Percentiles rank a stretch among this genome's conserved stretches.
Evolutionary conservation across 2,797 vertebrate species (phyloP).

Genomic region (Trachurus trachurus): DNA sequence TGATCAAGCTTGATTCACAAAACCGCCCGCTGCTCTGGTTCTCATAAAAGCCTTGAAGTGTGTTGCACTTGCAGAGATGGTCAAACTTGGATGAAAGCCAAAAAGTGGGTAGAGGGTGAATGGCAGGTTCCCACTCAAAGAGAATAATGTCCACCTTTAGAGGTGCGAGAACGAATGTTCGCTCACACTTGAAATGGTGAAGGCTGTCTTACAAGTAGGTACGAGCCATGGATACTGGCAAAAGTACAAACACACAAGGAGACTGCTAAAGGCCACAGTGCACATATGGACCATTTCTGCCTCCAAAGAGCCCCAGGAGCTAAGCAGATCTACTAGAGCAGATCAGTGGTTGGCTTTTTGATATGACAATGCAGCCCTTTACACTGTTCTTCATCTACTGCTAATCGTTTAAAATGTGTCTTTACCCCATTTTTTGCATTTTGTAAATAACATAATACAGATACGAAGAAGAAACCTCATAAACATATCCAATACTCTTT

Average conservation of each 20-base stretch:
- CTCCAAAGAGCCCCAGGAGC: neutral
- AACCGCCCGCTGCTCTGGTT: constrained; percentile 24
- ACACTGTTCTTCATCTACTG: neutral
- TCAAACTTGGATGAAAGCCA: constrained; percentile 55
- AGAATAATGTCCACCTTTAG: constrained; percentile 30
- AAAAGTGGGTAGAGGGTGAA: constrained; percentile 55
- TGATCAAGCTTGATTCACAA: constrained; percentile 51
- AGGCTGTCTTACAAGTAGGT: constrained; percentile 19
- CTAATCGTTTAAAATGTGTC: neutral
- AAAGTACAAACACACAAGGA: neutral
- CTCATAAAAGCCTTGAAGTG: constrained; percentile 34
- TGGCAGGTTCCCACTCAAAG: constrained; percentile 42
- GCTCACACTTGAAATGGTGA: constrained; percentile 29
- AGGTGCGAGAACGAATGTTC: constrained; percentile 25
- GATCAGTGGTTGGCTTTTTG: neutral
- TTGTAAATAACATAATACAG: neutral
- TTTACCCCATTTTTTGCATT: neutral
- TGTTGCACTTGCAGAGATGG: constrained; percentile 50
- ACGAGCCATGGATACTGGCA: neutral
- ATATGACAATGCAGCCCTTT: neutral
- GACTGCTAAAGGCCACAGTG: neutral
- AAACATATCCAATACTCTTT: too few species aligned
- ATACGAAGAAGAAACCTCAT: too few species aligned
- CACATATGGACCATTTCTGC: neutral
- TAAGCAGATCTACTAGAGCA: neutral